Conservation (phyloP, 2,113 vertebrate genomes). For the Paraplagusia blochii region DNA sequence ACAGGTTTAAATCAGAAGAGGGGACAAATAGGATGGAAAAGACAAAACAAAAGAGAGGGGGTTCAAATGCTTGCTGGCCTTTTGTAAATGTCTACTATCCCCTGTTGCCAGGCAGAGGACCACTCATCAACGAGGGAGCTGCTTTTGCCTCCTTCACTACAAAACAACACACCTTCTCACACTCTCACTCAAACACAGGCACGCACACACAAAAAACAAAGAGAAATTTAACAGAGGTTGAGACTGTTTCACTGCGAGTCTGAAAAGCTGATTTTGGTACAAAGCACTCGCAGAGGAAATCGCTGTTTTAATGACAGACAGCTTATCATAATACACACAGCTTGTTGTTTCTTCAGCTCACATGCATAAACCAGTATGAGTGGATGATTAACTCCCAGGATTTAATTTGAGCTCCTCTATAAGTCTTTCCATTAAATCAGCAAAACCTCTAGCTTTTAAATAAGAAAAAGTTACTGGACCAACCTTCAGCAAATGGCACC, state of each 20-base stretch:
- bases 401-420: constrained; percentile 9
- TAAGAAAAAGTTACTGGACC: constrained; percentile 68
- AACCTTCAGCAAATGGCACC: constrained; percentile 98
- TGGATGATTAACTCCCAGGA: constrained; percentile 9
- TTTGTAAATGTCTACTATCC: constrained; percentile 96
- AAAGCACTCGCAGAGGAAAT: constrained; percentile 14
- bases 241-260: constrained; percentile 29
- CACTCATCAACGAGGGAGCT: constrained; percentile 98
- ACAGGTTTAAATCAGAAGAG: constrained; percentile 49
- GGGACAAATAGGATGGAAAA: constrained; percentile 57
- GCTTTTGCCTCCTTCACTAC: constrained; percentile 99
- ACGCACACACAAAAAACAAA: constrained; percentile 91
- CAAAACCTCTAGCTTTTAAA: constrained; percentile 30
- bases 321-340: constrained; percentile 16
- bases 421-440: constrained; percentile 32
- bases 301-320: constrained; percentile 1
- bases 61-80: constrained; percentile 91
- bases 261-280: constrained; percentile 38
- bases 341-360: constrained; percentile 8
- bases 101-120: constrained; percentile 98
- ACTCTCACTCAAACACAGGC: constrained; percentile 72
- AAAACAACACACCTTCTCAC: constrained; percentile 90
- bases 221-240: constrained; percentile 89
- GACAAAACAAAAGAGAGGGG: constrained; percentile 57
- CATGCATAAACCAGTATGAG: neutral